Evolutionary conservation across 35 echinoderm and acorn worm species (phyloP).

Genomic region (Holothuria glaberrima): DNA sequence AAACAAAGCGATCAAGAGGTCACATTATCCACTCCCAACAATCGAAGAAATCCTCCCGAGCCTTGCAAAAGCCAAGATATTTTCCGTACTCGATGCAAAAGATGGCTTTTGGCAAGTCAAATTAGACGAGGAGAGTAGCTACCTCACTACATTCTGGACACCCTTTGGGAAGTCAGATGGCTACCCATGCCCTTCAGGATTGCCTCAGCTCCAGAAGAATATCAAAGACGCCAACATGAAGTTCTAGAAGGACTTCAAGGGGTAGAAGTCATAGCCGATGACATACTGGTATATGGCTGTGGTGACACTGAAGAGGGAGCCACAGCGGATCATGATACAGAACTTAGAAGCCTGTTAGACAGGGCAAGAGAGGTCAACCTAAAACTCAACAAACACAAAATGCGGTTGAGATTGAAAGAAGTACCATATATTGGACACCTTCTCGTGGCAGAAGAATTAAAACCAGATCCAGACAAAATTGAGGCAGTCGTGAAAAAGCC

Average conservation of each 20-base stretch:
- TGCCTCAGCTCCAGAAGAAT: constrained; percentile 59
- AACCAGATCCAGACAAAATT: constrained; percentile 68
- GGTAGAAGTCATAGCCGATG: constrained; percentile 68
- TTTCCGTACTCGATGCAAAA: constrained; percentile 32
- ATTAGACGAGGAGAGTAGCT: constrained; percentile 65
- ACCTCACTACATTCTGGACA: constrained; percentile 63
- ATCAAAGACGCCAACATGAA: constrained; percentile 60
- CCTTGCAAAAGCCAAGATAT: constrained; percentile 60
- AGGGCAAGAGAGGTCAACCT: constrained; percentile 50
- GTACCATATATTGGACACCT: constrained; percentile 60
- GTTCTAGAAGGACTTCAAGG: constrained; percentile 45
- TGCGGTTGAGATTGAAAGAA: constrained; percentile 14
- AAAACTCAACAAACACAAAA: constrained; percentile 28
- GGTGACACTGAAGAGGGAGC: constrained; percentile 27
- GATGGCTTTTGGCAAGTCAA: constrained; percentile 69
- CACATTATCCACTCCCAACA: constrained; percentile 46
- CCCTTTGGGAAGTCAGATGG: constrained; percentile 63
- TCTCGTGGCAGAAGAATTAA: constrained; percentile 20
- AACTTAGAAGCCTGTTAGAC: constrained; percentile 40
- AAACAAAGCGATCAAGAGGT: constrained; percentile 35
- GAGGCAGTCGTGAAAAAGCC: constrained; percentile 49
- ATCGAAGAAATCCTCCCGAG: constrained; percentile 37
- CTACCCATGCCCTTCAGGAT: constrained; percentile 71
- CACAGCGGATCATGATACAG: constrained; percentile 51
- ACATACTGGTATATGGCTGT: constrained; percentile 51